These are phyloP conservation scores for Neoitamus cyanurus DNA, from an alignment of 2,888 invertebrate species.

Conservation along the genomic window DNA sequence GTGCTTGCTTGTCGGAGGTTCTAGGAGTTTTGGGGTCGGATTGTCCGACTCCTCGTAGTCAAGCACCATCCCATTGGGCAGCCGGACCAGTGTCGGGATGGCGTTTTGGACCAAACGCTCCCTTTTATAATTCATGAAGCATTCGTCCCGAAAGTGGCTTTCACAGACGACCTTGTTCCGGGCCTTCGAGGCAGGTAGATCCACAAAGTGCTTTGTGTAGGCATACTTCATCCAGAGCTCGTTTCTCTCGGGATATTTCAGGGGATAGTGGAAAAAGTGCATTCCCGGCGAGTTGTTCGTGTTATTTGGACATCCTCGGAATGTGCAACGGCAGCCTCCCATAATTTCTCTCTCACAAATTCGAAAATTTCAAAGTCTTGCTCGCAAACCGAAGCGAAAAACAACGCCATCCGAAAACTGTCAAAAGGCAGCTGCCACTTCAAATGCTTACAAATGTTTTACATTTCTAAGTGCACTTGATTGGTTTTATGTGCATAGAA, in stretches of 20 bases:
- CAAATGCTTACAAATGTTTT: neutral
- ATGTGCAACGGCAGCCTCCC: conserved; percentile 70
- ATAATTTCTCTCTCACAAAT: conserved; percentile 57
- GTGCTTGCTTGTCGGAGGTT: conserved; percentile 55
- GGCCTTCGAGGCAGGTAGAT: conserved; percentile 63
- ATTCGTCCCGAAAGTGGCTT: conserved; percentile 68
- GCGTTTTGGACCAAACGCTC: conserved; percentile 67
- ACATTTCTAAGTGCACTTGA: no score
- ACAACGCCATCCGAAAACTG: neutral
- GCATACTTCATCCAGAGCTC: conserved; percentile 58
- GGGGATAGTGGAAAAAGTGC: conserved; percentile 70
- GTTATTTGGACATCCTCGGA: conserved; percentile 67
- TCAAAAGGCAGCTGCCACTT: neutral
- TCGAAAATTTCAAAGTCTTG: neutral
- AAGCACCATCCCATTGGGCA: conserved; percentile 56
- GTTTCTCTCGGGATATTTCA: conserved; percentile 58
- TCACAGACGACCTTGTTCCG: conserved; percentile 69
- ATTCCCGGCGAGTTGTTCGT: conserved; percentile 62
- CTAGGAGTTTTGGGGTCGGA: conserved; percentile 55
- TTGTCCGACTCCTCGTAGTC: conserved; percentile 57
- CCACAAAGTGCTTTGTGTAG: conserved; percentile 55
- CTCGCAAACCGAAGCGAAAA: neutral
- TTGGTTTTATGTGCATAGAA: no score
- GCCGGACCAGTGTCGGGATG: conserved; percentile 65
- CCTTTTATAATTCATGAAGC: conserved; percentile 67